Percentiles rank a stretch among this genome's conserved stretches.
These are phyloP conservation scores for Amorpha juglandis DNA, from an alignment of 2,888 invertebrate species.

Conservation along the genomic window DNA sequence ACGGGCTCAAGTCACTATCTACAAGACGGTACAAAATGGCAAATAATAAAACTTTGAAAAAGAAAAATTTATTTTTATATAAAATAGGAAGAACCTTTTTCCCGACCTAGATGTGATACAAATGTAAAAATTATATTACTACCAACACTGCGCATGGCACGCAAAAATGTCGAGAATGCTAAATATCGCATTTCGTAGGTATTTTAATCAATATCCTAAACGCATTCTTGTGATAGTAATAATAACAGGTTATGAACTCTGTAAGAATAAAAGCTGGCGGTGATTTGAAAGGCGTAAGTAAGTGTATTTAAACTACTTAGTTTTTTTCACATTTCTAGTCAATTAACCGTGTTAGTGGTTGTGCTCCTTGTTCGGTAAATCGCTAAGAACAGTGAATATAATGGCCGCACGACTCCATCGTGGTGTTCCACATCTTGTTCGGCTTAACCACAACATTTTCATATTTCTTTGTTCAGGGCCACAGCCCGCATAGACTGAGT, in stretches of 20 bases:
- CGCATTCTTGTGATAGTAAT: constrained; percentile 65
- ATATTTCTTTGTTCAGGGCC: constrained; percentile 56
- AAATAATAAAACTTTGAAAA: no score
- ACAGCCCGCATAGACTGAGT: constrained; percentile 66
- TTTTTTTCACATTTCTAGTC: neutral
- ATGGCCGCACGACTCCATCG: constrained; percentile 40
- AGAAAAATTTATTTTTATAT: no score
- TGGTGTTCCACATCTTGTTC: constrained; percentile 49
- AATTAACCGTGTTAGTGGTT: constrained; percentile 4
- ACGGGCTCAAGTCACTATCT: no score
- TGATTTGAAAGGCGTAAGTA: neutral
- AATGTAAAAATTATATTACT: neutral
- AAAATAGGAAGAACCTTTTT: no score
- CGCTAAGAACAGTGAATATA: constrained; percentile 36
- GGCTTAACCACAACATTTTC: constrained; percentile 67
- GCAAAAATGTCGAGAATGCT: constrained; percentile 60
- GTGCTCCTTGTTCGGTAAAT: constrained; percentile 3
- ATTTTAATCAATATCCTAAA: constrained; percentile 59
- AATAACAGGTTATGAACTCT: constrained; percentile 4
- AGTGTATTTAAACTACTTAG: neutral
- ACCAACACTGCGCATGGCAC: neutral
- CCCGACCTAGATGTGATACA: no score
- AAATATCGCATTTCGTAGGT: constrained; percentile 61
- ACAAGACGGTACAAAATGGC: no score
- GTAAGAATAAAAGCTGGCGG: constrained; percentile 12